These are phyloP conservation scores for Chelonoidis abingdonii DNA, from an alignment of 2,113 vertebrate genomes.

Conservation along the genomic window DNA sequence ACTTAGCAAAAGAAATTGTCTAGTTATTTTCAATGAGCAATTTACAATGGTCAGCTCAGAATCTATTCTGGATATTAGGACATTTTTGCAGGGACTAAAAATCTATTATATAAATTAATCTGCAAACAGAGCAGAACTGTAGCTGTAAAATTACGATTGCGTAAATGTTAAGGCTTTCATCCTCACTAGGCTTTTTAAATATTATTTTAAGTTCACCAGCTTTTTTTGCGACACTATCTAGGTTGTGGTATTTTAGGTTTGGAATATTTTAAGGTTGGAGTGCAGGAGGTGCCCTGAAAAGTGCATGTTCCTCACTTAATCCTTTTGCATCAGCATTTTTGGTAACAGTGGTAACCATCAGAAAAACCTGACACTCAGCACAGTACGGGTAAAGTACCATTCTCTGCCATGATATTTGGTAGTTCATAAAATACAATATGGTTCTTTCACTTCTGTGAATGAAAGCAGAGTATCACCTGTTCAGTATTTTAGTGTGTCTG, in stretches of 20 bases:
- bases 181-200: neutral
- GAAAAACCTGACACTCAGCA: neutral
- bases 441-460: neutral
- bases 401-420: neutral
- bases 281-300: neutral
- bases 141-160: neutral
- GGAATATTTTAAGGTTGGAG: neutral
- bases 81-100: neutral
- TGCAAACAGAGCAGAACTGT: neutral
- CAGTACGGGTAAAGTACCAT: rapidly evolving
- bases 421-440: neutral
- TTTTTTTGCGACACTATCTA: neutral
- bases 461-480: neutral
- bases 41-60: slow-evolving; percentile 18
- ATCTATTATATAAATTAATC: neutral
- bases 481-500: neutral
- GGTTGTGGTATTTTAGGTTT: neutral
- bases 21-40: neutral
- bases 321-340: neutral
- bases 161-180: neutral
- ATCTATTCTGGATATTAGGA: neutral
- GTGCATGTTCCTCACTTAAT: neutral
- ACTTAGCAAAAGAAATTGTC: slow-evolving; percentile 40
- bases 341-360: neutral
- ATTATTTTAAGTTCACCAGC: neutral